A percentile compares a stretch with the other conserved stretches of the same genome.
These are phyloP conservation scores for Onychorhynchus coronatus DNA, from an alignment of 2,113 vertebrate genomes.

Conservation along the genomic window DNA sequence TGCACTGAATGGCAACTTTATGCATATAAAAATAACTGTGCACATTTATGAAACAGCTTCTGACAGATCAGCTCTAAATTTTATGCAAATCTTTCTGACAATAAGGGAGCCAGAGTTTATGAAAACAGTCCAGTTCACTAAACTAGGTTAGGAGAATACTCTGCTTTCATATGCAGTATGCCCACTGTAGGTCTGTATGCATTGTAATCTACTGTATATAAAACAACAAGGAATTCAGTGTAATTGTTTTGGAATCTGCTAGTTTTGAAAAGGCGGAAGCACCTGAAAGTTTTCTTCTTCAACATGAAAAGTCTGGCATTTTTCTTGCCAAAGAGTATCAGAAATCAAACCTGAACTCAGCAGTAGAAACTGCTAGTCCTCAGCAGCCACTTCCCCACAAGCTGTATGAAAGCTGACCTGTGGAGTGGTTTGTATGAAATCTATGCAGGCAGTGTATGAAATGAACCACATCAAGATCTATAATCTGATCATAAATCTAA, in stretches of 20 bases:
- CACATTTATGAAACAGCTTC: neutral
- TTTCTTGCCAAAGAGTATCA: neutral
- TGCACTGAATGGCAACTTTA: neutral
- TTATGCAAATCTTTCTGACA: neutral
- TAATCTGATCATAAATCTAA: neutral
- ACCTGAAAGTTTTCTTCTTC: neutral
- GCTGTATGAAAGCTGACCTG: neutral
- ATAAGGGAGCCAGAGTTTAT: neutral
- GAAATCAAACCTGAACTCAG: neutral
- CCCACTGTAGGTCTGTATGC: neutral
- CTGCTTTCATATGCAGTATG: neutral
- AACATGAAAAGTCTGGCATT: neutral
- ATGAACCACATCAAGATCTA: neutral
- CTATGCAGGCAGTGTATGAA: neutral
- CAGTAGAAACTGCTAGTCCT: neutral
- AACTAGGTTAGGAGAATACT: neutral
- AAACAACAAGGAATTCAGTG: neutral
- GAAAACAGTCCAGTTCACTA: neutral
- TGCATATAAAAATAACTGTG: neutral
- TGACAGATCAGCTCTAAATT: neutral
- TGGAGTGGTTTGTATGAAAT: neutral
- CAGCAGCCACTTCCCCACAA: neutral
- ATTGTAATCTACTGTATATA: neutral
- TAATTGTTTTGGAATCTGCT: neutral
- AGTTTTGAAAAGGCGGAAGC: neutral